Conservation (phyloP, 2,797 vertebrate species). For the Macropus fuliginosus region DNA sequence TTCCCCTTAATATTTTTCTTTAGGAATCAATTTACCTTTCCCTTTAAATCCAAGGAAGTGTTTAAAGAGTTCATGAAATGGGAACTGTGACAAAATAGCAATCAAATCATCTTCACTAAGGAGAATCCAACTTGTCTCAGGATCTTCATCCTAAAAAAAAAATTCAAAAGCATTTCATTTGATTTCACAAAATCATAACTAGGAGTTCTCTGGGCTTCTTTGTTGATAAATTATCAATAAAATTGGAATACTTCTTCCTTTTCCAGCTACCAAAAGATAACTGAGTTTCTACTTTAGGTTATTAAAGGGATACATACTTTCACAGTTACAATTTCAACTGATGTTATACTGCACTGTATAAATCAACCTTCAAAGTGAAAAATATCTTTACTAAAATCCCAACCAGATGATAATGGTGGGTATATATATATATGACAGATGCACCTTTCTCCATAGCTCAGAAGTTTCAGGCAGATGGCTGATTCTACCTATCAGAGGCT, state of each 20-base stretch:
- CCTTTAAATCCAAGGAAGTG: constrained; percentile 94
- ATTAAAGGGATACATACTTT: not conserved
- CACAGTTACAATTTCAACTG: not conserved
- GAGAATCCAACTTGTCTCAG: constrained; percentile 95
- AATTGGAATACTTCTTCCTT: not conserved
- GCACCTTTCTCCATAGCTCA: too few species aligned
- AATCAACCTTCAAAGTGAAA: not conserved
- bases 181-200: not conserved
- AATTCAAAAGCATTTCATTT: constrained; percentile 42
- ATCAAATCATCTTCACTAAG: constrained; percentile 96
- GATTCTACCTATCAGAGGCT: too few species aligned
- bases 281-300: not conserved
- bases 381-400: not conserved
- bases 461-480: too few species aligned
- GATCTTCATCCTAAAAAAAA: constrained; percentile 93
- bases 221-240: not conserved
- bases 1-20: not conserved
- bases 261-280: not conserved
- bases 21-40: constrained; percentile 86
- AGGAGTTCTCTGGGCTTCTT: not conserved
- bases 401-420: not conserved
- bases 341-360: not conserved
- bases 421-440: too few species aligned
- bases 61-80: constrained; percentile 96
- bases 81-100: constrained; percentile 94